Conservation (phyloP, 1,140 invertebrate genomes). For the Vanessa tameamea region DNA sequence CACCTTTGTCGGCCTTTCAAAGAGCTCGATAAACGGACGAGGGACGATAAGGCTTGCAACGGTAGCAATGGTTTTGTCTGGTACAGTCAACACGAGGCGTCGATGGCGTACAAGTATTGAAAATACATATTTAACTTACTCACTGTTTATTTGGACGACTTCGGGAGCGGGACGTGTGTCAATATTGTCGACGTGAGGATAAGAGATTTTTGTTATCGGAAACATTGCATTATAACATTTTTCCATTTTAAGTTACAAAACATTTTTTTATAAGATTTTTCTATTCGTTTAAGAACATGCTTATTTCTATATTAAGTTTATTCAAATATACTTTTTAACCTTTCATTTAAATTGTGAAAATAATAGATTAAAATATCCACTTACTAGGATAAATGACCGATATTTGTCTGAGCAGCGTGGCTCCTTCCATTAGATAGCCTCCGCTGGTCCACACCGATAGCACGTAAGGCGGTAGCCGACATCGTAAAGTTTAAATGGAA, state of each 20-base stretch:
- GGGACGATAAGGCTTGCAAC: slow-evolving; percentile 65
- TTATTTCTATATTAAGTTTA: too few relatives aligned
- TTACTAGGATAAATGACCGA: neutral
- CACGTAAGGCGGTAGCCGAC: slow-evolving; percentile 76
- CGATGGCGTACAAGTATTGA: slow-evolving; percentile 51
- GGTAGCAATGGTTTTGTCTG: slow-evolving; percentile 74
- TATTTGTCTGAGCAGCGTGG: neutral
- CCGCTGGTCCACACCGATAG: slow-evolving; percentile 31
- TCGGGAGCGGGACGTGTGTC: slow-evolving; percentile 39
- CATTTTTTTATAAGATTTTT: neutral
- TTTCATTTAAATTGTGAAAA: too few relatives aligned
- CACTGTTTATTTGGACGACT: slow-evolving; percentile 43
- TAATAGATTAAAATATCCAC: neutral
- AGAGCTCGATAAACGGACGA: slow-evolving; percentile 65
- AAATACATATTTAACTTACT: slow-evolving; percentile 64
- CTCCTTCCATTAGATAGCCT: slow-evolving; percentile 25
- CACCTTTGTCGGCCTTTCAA: slow-evolving; percentile 73
- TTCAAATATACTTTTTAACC: too few relatives aligned
- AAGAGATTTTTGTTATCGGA: slow-evolving; percentile 36
- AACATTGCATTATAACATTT: slow-evolving; percentile 25
- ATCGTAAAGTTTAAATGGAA: slow-evolving; percentile 79
- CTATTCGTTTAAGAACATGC: neutral
- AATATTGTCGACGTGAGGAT: slow-evolving; percentile 44
- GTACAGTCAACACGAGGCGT: slow-evolving; percentile 65
- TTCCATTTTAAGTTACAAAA: neutral